Percentiles rank a stretch among this genome's conserved stretches.
Conservation (phyloP, 2,888 invertebrate genomes). For the Eudasyphora cyanicolor region DNA sequence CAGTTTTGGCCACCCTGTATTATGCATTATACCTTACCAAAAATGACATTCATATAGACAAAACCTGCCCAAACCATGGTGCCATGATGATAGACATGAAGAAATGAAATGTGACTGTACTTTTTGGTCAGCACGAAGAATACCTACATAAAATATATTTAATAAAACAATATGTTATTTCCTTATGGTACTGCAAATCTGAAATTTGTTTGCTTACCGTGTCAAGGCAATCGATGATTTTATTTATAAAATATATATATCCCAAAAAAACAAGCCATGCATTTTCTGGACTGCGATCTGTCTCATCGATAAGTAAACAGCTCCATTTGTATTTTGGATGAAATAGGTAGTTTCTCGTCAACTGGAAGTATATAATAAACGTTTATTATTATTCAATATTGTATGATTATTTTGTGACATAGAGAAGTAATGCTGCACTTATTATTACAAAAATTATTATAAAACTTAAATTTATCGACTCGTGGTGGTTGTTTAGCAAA, state of each 20-base stretch:
- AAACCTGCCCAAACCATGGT: conserved; percentile 87
- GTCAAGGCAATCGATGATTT: conserved; percentile 8
- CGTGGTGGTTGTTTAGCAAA: too few relatives aligned
- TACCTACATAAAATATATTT: conserved; percentile 64
- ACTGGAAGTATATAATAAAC: neutral
- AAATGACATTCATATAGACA: conserved; percentile 81
- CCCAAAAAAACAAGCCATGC: neutral
- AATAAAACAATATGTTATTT: neutral
- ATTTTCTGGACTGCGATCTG: neutral
- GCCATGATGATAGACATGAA: conserved; percentile 90
- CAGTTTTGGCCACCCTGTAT: too few relatives aligned
- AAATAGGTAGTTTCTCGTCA: neutral
- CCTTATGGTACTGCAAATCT: neutral
- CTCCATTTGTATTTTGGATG: conserved; percentile 14
- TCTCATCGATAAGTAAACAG: neutral
- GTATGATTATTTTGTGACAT: neutral
- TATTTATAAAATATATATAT: conserved; percentile 19
- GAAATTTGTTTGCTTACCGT: conserved; percentile 21
- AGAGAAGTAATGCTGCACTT: too few relatives aligned
- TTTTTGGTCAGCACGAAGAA: conserved; percentile 91
- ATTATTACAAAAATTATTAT: too few relatives aligned
- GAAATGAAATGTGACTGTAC: conserved; percentile 86
- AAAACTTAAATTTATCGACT: too few relatives aligned
- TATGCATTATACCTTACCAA: conserved; percentile 81
- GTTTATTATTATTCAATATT: too few relatives aligned